Conservation (phyloP, 1,140 invertebrate genomes). For the Ptiloglossa arizonensis region DNA sequence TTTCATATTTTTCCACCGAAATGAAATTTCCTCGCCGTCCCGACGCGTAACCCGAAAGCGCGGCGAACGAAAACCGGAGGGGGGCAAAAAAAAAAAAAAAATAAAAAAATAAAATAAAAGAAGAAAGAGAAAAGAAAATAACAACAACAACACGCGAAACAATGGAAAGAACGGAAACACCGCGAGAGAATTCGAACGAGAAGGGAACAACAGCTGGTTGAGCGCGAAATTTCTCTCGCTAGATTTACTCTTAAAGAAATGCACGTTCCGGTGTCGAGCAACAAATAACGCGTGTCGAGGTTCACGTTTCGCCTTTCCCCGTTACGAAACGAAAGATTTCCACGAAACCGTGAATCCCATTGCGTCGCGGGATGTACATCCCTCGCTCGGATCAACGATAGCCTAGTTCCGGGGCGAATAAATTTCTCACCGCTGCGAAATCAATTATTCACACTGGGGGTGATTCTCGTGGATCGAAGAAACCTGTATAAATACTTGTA, state of each 20-base stretch:
- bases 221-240: slow-evolving; percentile 4
- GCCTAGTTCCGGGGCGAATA: no score
- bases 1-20: slow-evolving; percentile 2
- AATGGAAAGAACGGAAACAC: not conserved
- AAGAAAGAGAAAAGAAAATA: not conserved
- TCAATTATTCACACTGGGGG: no score
- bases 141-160: no score
- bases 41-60: not conserved
- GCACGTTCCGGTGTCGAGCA: slow-evolving; percentile 12
- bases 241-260: slow-evolving; percentile 30
- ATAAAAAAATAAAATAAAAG: slow-evolving; percentile 2
- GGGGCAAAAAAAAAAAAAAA: no score
- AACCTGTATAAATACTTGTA: no score
- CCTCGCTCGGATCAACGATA: slow-evolving; percentile 39
- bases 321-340: slow-evolving; percentile 35
- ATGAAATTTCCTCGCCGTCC: not conserved
- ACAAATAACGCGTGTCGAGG: slow-evolving; percentile 41
- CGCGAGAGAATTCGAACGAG: not conserved
- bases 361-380: slow-evolving; percentile 35
- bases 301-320: slow-evolving; percentile 25
- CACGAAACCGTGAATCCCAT: slow-evolving; percentile 35
- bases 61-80: no score
- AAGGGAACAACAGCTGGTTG: not conserved
- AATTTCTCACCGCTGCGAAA: no score
- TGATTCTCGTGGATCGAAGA: no score